Evolutionary conservation across 2,888 invertebrate species (phyloP).

Genomic region (Drosophila longiperda): DNA sequence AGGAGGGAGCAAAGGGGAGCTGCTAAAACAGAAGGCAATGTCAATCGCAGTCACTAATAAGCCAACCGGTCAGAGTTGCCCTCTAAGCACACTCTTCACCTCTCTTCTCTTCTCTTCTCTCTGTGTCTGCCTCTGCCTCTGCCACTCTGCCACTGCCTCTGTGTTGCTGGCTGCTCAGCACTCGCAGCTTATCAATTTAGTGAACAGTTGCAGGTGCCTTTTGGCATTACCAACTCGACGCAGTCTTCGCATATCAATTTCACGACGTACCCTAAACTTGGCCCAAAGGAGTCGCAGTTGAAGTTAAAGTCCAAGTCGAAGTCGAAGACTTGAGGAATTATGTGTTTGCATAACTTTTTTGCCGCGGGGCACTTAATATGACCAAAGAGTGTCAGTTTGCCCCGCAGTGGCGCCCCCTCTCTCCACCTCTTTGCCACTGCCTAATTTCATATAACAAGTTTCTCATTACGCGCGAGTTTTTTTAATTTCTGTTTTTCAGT

Average conservation of each 20-base stretch:
- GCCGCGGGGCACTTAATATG: conserved; percentile 57
- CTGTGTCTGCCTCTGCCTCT: neutral
- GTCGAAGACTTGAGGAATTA: conserved; percentile 66
- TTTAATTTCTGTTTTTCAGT: conserved; percentile 18
- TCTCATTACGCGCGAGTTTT: conserved; percentile 62
- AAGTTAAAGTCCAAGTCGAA: conserved; percentile 2
- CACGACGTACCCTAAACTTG: conserved; percentile 33
- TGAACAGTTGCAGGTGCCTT: conserved; percentile 66
- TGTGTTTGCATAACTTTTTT: conserved; percentile 66
- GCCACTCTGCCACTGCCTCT: no score
- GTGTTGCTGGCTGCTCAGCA: neutral
- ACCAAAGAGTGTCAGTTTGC: conserved; percentile 32
- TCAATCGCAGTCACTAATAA: conserved; percentile 71
- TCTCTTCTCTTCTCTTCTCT: neutral
- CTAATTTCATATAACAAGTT: conserved; percentile 79
- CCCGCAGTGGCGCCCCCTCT: neutral
- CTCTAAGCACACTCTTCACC: neutral
- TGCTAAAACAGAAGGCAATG: conserved; percentile 61
- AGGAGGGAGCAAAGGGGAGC: neutral
- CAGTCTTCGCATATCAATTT: conserved; percentile 62
- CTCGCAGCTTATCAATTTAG: conserved; percentile 78
- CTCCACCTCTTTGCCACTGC: conserved; percentile 12
- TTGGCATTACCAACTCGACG: conserved; percentile 45
- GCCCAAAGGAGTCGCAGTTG: conserved; percentile 8
- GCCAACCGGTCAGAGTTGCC: conserved; percentile 64